These are phyloP conservation scores for Odontamblyopus lacepedii DNA, from an alignment of 2,797 vertebrate species.

Conservation along the genomic window DNA sequence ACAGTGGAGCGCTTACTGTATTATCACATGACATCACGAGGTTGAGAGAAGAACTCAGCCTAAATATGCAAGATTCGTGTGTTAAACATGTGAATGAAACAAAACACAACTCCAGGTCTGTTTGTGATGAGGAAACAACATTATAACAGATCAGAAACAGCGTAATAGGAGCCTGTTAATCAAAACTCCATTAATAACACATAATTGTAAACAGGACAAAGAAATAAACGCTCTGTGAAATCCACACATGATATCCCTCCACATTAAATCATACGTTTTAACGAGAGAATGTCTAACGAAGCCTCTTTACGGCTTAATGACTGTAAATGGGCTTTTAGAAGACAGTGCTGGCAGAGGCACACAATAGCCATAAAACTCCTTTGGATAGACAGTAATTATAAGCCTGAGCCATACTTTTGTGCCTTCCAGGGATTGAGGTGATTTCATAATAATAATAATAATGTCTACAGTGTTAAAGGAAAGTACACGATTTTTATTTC, in stretches of 20 bases:
- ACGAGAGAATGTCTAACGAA: constrained; percentile 9
- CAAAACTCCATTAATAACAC: background rate
- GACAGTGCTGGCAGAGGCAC: constrained; percentile 4
- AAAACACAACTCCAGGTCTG: too few relatives aligned
- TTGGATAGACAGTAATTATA: background rate
- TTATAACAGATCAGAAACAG: too few relatives aligned
- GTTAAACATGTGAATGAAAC: too few relatives aligned
- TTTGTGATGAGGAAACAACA: too few relatives aligned
- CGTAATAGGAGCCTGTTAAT: background rate
- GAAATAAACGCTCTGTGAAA: constrained; percentile 2
- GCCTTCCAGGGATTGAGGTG: constrained; percentile 3
- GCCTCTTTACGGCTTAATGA: constrained; percentile 9
- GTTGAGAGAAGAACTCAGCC: too few relatives aligned
- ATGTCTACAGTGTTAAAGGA: background rate
- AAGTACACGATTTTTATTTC: too few relatives aligned
- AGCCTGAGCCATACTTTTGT: background rate
- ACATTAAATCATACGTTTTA: constrained; percentile 16
- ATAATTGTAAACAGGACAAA: background rate
- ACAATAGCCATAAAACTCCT: background rate
- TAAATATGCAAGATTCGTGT: too few relatives aligned
- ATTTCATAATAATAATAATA: background rate
- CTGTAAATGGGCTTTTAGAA: constrained; percentile 26
- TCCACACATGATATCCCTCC: constrained; percentile 9
- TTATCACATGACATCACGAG: too few relatives aligned
- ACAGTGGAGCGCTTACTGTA: too few relatives aligned